These are phyloP conservation scores for Liodrosophila aerea DNA, from an alignment of 2,888 invertebrate genomes.

Conservation along the genomic window DNA sequence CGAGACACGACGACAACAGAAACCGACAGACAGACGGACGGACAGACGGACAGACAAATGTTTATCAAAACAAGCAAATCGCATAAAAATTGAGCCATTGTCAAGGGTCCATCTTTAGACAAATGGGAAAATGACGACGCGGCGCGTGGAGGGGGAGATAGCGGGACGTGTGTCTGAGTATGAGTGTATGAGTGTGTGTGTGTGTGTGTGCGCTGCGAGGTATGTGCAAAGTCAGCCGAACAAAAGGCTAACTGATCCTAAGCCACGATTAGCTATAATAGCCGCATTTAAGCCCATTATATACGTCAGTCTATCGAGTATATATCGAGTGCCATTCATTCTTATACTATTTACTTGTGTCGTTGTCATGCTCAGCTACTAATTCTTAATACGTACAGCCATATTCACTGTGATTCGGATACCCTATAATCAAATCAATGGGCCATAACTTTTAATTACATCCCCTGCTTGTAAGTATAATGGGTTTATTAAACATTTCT, in stretches of 20 bases:
- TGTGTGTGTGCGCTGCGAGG: conserved; percentile 4
- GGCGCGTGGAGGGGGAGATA: background rate
- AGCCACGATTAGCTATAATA: conserved; percentile 62
- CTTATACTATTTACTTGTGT: conserved; percentile 4
- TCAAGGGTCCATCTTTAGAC: conserved; percentile 45
- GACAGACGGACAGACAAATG: conserved; percentile 38
- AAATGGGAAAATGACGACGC: background rate
- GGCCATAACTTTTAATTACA: too few species aligned
- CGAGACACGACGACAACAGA: conserved; percentile 23
- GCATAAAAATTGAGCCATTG: conserved; percentile 76
- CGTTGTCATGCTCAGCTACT: conserved; percentile 16
- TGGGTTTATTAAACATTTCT: too few species aligned
- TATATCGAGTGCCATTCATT: conserved; percentile 37
- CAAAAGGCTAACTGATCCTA: conserved; percentile 47
- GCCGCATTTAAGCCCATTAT: conserved; percentile 67
- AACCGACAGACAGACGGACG: too few species aligned
- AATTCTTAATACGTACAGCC: conserved; percentile 12
- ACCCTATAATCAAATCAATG: background rate
- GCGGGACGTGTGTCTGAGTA: background rate
- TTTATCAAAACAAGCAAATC: conserved; percentile 75
- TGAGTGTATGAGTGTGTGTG: background rate
- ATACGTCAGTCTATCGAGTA: conserved; percentile 23
- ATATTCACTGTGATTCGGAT: too few species aligned
- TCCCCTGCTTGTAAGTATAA: too few species aligned
- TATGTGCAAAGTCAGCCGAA: conserved; percentile 38